phyloP scores from a whole-genome alignment of 2,113 vertebrate genomes.

The Ceyx cyanopectus region DNA sequence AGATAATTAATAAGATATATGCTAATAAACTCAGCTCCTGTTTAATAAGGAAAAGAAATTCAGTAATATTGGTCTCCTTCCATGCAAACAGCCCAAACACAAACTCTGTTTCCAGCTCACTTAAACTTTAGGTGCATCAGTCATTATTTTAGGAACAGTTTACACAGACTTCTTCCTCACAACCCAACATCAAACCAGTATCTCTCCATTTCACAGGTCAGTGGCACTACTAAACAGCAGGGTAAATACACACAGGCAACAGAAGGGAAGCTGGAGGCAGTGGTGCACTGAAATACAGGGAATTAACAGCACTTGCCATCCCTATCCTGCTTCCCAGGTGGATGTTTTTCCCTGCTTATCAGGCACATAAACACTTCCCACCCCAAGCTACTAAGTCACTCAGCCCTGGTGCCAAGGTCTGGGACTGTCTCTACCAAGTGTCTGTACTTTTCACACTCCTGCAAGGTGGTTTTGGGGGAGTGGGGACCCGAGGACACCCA shows the following conservation, averaged over 20 bases:
- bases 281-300: not conserved
- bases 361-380: not conserved
- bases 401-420: not conserved
- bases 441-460: not conserved
- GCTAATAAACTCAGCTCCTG: not conserved
- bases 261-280: not conserved
- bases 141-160: not conserved
- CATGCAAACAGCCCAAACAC: not conserved
- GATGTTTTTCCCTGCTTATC: not conserved
- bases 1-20: not conserved
- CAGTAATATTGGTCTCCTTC: not conserved
- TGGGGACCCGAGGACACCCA: not conserved
- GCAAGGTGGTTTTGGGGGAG: not conserved
- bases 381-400: not conserved
- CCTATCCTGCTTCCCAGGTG: not conserved
- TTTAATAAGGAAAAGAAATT: not conserved
- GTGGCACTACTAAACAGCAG: not conserved
- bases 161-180: not conserved
- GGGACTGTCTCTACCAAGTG: not conserved
- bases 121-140: not conserved
- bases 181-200: not conserved
- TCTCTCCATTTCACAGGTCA: not conserved
- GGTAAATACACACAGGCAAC: not conserved
- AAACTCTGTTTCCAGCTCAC: not conserved
- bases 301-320: not conserved